Conservation (phyloP, 2,113 vertebrate genomes). For the Deroptyus accipitrinus region DNA sequence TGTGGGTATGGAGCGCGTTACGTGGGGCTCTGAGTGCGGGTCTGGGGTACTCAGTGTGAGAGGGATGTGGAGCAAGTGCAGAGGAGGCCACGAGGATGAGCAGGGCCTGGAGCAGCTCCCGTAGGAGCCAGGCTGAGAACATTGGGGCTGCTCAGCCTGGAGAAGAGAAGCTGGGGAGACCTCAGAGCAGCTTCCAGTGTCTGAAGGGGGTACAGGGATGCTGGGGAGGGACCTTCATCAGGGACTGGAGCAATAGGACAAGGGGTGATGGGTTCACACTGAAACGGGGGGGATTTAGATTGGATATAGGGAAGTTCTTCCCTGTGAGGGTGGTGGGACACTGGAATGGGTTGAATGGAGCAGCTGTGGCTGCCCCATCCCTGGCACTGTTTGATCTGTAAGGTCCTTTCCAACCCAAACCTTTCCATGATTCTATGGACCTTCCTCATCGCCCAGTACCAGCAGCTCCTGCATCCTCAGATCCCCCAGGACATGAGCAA, state of each 20-base stretch:
- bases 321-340: background rate
- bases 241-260: too few relatives aligned
- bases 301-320: background rate
- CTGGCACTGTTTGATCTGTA: background rate
- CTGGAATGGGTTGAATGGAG: background rate
- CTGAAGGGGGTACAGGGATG: background rate
- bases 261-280: too few relatives aligned
- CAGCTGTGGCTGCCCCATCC: background rate
- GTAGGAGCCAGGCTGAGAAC: too few relatives aligned
- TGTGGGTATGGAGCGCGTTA: constrained; percentile 75
- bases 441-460: rapidly evolving
- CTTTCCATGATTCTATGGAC: background rate
- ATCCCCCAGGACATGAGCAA: rapidly evolving
- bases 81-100: too few relatives aligned
- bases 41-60: too few relatives aligned
- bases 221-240: too few relatives aligned
- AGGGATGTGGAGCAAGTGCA: background rate
- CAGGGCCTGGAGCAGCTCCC: too few relatives aligned
- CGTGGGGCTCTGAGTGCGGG: background rate
- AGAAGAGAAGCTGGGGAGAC: too few relatives aligned
- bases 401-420: background rate
- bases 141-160: too few relatives aligned
- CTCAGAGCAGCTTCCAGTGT: too few relatives aligned
- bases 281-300: too few relatives aligned
- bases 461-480: background rate